Evolutionary conservation across 2,888 invertebrate species (phyloP), one percentile per base, ranked within the genome.

Genomic region (Shargacucullia verbasci): DNA sequence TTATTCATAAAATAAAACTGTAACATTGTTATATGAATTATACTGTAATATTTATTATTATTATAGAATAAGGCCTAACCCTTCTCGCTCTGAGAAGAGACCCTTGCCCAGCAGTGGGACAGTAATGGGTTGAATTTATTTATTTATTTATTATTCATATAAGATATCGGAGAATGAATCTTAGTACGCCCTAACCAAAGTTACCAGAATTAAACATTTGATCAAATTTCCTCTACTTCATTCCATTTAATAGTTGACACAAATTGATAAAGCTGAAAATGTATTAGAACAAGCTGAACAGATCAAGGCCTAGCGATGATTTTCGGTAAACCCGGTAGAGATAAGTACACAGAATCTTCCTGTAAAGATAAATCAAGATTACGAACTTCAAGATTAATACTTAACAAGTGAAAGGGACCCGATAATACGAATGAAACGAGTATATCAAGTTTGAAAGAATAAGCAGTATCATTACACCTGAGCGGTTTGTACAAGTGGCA

Each of bases 401-500:
- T 29, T 11, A 7, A 5, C 10, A 44, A 20, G n/a, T 40, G 13
- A 40, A 33, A 31, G 12, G 11, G 27, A 33, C 25, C 11, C 43
- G 13, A 8, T 2, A 27, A 27, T 27, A 31, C 27, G 29, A 29
- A 9, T 29, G 20, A 20, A 20, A 20, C 2, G 20, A 20, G 2
- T 20, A 33, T 45, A 49, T 15, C 10, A 47, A 20, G 31, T 43
- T 38, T 13, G 11, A 39, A 49, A 56, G 38, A 62, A 46, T 13
- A 40, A 40, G 35, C 39, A 5, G 34, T 44, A 54, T 64, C 54
- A 61, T 34, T 29, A 58, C 48, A 76, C 58, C 35, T 39, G 31
- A 53, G 52, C 27, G 35, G 59, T 62, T 70, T 61, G 53, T 37
- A 61, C 71, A 76, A 73, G 60, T 63, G 73, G 58, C 45, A 52